A percentile compares a stretch with the other conserved stretches of the same genome.
These are phyloP conservation scores for Tonatia bakeri DNA, from an alignment of 2,113 vertebrate genomes.

Conservation along the genomic window DNA sequence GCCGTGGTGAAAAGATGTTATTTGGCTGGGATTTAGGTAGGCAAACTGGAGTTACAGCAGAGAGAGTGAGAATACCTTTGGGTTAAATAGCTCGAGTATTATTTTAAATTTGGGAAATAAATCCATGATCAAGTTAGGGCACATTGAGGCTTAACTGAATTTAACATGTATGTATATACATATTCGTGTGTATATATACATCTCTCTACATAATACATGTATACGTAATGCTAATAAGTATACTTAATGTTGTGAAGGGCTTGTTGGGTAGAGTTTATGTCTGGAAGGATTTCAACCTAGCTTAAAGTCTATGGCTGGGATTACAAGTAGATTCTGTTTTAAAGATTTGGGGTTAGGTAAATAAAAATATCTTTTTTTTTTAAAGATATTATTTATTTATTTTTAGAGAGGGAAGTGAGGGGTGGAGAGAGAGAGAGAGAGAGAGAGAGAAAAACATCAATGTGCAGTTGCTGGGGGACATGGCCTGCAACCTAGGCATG, in stretches of 20 bases:
- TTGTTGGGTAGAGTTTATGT: background rate
- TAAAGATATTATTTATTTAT: too few species aligned
- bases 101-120: background rate
- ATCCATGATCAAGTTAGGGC: background rate
- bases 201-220: background rate
- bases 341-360: background rate
- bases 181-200: background rate
- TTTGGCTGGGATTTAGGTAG: background rate
- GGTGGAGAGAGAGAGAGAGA: too few species aligned
- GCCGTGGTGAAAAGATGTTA: background rate
- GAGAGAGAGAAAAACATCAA: too few species aligned
- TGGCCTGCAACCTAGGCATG: too few species aligned
- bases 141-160: background rate
- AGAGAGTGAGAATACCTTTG: background rate
- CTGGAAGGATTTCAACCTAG: background rate
- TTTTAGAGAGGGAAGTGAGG: too few species aligned
- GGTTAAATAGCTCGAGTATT: background rate
- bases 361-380: background rate
- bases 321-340: background rate
- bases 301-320: background rate
- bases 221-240: background rate
- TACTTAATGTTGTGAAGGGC: background rate
- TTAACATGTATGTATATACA: background rate
- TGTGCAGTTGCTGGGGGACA: too few species aligned
- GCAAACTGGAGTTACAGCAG: background rate